Evolutionary conservation across 2,888 invertebrate species (phyloP), one percentile per base, ranked within the genome.

Genomic region (Chirona hameri): DNA sequence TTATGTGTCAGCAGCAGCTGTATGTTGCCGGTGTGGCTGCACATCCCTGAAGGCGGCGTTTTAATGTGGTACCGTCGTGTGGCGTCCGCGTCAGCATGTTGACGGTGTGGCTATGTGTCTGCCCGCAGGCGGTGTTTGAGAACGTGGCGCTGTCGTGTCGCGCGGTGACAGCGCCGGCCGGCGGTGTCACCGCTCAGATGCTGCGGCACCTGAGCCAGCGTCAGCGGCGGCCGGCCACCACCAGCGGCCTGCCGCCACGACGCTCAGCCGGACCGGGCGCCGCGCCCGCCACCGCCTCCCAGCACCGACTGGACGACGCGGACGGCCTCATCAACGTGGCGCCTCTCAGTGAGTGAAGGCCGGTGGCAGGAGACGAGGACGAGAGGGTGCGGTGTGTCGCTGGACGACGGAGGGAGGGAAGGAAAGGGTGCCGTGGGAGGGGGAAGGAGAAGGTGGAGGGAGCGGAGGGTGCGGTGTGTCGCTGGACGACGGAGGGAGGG

Each of bases 271-370:
- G 65, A 52, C 57, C 46, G 27, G n/a, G 48, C 52, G 31, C 31
- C 55, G 57, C 72, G 31, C 81, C 72, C 60, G 15, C 84, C 81
- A 87, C 87, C 80, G 83, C 82, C 80, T 84, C 84, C n/a, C 79
- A 80, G 65, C 83, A 84, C 46, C 84, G 83, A 83, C 88, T 91
- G 48, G 95, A 95, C 86, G 90, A 86, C 69, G 85, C 86, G n/a
- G 93, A 94, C 86, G 94, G 94, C 5, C 89, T 96, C 29, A 91
- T 95, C 81, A 97, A 97, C 88, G 96, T 97, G 87, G 97, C 97
- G 5, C 97, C 97, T 0, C 91, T 95, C 60, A 96, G 95, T 76
- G 76, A 76, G 76, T 76, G 39, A 1, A 14, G 7, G 39, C 4
- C 15, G 7, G 15, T 31, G 72, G 31, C 31, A 12, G 72, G 15